phyloP scores from a whole-genome alignment of 2,113 vertebrate genomes.

The Echinops telfairi region DNA sequence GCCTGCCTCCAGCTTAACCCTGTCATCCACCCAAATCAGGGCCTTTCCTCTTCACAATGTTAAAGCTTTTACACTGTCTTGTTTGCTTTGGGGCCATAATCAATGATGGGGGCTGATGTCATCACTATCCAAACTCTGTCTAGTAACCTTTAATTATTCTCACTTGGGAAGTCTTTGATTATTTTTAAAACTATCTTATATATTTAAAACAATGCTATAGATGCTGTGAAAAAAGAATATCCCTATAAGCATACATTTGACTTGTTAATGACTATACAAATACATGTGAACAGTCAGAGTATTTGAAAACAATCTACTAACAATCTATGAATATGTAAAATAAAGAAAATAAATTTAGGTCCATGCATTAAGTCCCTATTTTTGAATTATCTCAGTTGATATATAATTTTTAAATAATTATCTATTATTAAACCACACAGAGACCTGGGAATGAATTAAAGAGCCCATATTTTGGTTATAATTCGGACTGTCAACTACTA shows the following conservation, averaged over 20 bases:
- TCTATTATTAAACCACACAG: too few relatives aligned
- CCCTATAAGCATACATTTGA: not conserved
- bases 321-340: too few relatives aligned
- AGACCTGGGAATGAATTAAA: too few relatives aligned
- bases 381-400: too few relatives aligned
- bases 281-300: not conserved
- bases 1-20: not conserved
- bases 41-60: not conserved
- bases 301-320: constrained; percentile 11
- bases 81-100: not conserved
- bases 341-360: too few relatives aligned
- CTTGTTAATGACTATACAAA: not conserved
- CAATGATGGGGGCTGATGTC: not conserved
- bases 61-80: not conserved
- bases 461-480: too few relatives aligned
- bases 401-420: too few relatives aligned
- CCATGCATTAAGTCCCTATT: too few relatives aligned
- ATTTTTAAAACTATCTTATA: not conserved
- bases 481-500: too few relatives aligned
- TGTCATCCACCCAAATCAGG: not conserved
- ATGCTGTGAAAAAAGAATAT: not conserved
- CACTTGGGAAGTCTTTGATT: not conserved
- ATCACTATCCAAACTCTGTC: not conserved
- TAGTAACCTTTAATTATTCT: not conserved
- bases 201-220: not conserved